phyloP scores from a whole-genome alignment of 2,113 vertebrate genomes.

The Calcarius ornatus region DNA sequence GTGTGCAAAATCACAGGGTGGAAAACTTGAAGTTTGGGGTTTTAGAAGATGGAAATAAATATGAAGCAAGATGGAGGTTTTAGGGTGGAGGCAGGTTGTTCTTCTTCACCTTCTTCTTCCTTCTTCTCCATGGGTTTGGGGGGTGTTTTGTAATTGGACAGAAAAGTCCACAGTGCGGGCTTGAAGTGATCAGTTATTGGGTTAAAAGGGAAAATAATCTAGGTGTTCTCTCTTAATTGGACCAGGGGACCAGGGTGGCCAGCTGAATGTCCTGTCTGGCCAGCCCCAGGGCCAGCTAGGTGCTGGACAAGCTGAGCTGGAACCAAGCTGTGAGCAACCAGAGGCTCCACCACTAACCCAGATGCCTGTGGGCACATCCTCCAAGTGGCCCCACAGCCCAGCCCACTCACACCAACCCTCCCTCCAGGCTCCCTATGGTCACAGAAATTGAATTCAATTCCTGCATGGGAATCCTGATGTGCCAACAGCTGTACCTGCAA shows the following conservation, averaged over 20 bases:
- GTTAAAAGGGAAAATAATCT: not conserved
- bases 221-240: not conserved
- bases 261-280: not conserved
- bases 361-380: accelerated
- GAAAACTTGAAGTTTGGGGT: not conserved
- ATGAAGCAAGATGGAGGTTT: not conserved
- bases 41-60: not conserved
- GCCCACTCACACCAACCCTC: not conserved
- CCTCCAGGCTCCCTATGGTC: not conserved
- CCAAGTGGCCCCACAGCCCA: not conserved
- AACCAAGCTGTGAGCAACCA: not conserved
- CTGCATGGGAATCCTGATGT: not conserved
- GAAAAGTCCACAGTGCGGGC: too few relatives aligned
- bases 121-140: not conserved
- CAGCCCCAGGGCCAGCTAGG: not conserved
- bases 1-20: not conserved
- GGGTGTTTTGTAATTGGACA: not conserved
- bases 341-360: not conserved
- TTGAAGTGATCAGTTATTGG: too few relatives aligned
- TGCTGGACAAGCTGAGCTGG: not conserved
- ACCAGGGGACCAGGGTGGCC: not conserved
- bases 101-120: not conserved
- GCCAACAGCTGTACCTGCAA: not conserved
- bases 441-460: not conserved
- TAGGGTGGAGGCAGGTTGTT: not conserved